phyloP scores from a whole-genome alignment of 2,797 vertebrate species.

The Craterocephalus amniculus region DNA sequence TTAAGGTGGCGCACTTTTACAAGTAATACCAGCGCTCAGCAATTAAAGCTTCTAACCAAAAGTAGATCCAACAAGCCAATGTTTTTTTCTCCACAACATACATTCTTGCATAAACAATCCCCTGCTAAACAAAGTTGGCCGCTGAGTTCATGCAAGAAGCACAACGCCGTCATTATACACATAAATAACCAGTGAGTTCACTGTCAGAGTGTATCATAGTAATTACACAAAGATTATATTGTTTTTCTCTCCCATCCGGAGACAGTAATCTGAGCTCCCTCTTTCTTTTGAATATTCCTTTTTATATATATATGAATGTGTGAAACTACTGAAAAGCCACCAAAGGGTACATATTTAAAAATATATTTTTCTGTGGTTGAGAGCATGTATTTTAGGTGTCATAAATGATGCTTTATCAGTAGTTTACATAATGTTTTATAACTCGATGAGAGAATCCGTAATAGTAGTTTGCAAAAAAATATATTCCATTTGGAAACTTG shows the following conservation, averaged over 20 bases:
- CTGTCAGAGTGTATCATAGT: conserved; percentile 24
- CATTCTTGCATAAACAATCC: not conserved
- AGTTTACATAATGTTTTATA: not conserved
- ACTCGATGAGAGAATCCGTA: not conserved
- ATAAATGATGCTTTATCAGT: not conserved
- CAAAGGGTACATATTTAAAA: not conserved
- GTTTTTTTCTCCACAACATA: not conserved
- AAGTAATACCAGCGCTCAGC: not conserved
- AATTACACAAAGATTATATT: conserved; percentile 44
- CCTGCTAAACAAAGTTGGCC: not conserved
- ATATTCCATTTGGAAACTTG: not conserved
- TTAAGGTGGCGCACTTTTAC: conserved; percentile 36
- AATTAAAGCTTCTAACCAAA: not conserved
- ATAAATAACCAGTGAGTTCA: conserved; percentile 30
- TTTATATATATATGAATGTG: not conserved
- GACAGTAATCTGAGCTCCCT: not conserved
- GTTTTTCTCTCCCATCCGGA: conserved; percentile 6
- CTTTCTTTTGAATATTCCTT: not conserved
- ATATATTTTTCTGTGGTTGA: not conserved
- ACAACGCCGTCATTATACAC: not conserved
- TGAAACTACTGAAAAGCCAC: not conserved
- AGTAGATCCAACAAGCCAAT: not conserved
- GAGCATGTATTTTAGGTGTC: not conserved
- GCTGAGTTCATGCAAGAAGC: not conserved
- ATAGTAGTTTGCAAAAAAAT: too few species aligned